Base-by-base conservation (phyloP, 92 coral and sea anemone genomes). In the Hydrozoanthus gracilis region DNA sequence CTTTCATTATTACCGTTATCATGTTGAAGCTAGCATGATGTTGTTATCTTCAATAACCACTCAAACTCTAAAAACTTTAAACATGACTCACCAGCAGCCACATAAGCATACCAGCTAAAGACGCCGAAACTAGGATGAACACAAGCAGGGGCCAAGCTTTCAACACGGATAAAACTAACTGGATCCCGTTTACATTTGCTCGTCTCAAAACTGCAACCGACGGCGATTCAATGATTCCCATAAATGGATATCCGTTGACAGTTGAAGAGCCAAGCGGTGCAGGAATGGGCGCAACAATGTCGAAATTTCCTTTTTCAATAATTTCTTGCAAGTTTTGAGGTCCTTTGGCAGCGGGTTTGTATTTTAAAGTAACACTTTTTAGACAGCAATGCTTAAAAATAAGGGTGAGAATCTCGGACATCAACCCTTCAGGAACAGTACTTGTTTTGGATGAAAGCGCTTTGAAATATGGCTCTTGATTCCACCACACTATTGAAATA, bases 121-220 rank as follows among this genome's bases (percentile, higher is more conserved):
- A 65, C 5, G 99, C 99, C 7, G 99, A 90, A 17, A 97, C 88
- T 18, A 97, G 78, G 56, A 97, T 97, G 79, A 97, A 97, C 49
- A 97, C 91, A 13, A 97, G 84, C 48, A 97, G 88, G 4, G 99
- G 99, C 99, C 99, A 97, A 8, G 97, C 98, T 71, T 93, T 92
- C 51, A 97, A 87, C 20, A 97, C 92, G 7, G 99, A 95, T 51
- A 92, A 48, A 83, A 97, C 76, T 10, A 97, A 88, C 86, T 92
- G 94, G 16, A 87, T 84, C 11, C 97, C 96, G 20, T 98, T 93
- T 48, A 94, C 98, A 73, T 97, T 97, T 13, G 95, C 93, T 54
- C 83, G 86, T 89, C 92, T 92, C 47, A 97, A 62, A 14, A 97
- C 91, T 4, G 98, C 99, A 51, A 88, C 90, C 7, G 98, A 98